Percentiles rank a stretch among this genome's conserved stretches.
phyloP scores from a whole-genome alignment of 2,113 vertebrate species.

The Actenoides hombroni region DNA sequence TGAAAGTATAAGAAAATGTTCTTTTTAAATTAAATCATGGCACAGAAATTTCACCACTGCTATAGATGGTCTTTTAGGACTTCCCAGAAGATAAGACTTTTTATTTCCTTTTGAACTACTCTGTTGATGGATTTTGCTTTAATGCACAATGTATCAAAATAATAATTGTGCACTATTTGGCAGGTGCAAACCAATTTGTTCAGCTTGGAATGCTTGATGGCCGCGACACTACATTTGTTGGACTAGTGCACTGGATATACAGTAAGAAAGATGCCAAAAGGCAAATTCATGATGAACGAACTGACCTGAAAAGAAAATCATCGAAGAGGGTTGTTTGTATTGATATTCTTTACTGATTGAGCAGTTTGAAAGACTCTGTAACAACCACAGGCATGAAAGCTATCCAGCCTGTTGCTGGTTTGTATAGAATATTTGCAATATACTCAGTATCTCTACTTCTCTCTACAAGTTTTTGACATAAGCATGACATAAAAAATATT shows the following conservation, averaged over 20 bases:
- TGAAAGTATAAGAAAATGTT: not conserved
- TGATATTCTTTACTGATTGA: not conserved
- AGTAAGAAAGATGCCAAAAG: conserved; percentile 36
- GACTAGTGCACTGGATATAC: not conserved
- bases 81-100: not conserved
- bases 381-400: not conserved
- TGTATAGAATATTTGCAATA: not conserved
- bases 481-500: not conserved
- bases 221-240: conserved; percentile 4
- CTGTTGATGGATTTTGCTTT: not conserved
- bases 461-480: not conserved
- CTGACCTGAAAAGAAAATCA: conserved; percentile 18
- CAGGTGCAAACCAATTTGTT: conserved; percentile 19
- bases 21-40: not conserved
- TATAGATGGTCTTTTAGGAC: not conserved
- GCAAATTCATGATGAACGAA: not conserved
- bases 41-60: not conserved
- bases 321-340: not conserved
- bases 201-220: not conserved
- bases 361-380: not conserved
- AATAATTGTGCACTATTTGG: not conserved
- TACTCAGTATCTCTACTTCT: not conserved
- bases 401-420: not conserved
- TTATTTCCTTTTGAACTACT: not conserved
- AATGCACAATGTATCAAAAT: not conserved